phyloP scores from a whole-genome alignment of 2,888 invertebrate genomes.

The Andrena dorsata region DNA sequence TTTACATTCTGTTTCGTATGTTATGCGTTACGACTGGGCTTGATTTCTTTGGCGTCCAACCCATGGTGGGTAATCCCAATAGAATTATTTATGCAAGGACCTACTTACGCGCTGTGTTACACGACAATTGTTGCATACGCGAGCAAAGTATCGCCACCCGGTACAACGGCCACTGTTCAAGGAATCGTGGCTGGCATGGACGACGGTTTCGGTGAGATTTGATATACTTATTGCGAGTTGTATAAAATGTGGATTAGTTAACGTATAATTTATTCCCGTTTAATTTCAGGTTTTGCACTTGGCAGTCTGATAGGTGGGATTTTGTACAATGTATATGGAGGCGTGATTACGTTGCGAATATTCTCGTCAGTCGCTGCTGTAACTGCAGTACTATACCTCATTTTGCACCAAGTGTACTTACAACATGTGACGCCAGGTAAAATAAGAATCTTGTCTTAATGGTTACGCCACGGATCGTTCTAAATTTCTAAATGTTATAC shows the following conservation, averaged over 20 bases:
- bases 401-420: conserved; percentile 83
- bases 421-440: conserved; percentile 79
- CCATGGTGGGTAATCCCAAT: conserved; percentile 94
- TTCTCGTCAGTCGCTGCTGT: conserved; percentile 85
- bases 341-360: conserved; percentile 86
- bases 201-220: conserved; percentile 90
- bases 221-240: not conserved
- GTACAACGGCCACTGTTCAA: conserved; percentile 94
- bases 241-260: not conserved
- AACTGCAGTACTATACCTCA: conserved; percentile 85
- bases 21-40: conserved; percentile 90
- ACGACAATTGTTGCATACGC: conserved; percentile 91
- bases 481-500: not conserved
- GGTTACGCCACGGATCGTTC: not conserved
- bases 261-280: not conserved
- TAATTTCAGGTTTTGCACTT: conserved; percentile 89
- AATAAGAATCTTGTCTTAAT: not conserved
- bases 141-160: conserved; percentile 87
- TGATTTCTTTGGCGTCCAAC: conserved; percentile 91
- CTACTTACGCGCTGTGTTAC: conserved; percentile 95
- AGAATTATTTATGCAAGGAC: conserved; percentile 93
- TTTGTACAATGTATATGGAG: conserved; percentile 89
- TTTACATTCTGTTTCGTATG: conserved; percentile 92
- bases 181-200: conserved; percentile 95
- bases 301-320: conserved; percentile 91